Evolutionary conservation across 2,113 vertebrate genomes (phyloP), one percentile per base, ranked within the genome.

Genomic region (Neoarius graeffei): DNA sequence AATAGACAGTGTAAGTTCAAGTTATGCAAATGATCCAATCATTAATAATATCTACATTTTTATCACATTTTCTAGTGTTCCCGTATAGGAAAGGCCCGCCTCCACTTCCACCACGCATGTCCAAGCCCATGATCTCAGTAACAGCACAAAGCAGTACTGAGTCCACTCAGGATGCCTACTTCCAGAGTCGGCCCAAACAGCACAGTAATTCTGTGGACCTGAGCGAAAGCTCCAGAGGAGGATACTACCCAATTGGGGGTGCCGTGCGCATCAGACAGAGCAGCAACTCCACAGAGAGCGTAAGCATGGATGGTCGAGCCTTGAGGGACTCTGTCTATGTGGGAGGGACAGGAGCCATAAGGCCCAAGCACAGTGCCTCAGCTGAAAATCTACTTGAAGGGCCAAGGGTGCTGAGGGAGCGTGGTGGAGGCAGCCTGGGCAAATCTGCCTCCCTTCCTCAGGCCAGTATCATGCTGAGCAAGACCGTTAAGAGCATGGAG

Each of bases 71-170:
- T 87, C 30, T 94, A 99, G 98, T 98, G 94, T 98, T 99, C 95
- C 97, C 97, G 92, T 98, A 98, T 94, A 95, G 97, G 93, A 99
- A 99, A 96, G 97, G 96, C 92, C 97, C 97, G 91, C 97, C 98
- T 93, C 97, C 98, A 85, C 97, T 99, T 91, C 98, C 98, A 74
- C 96, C 97, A 93, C 97, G 98, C 94, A 98, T 97, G 96, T 97
- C 97, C 95, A 99, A 98, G 92, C 98, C 98, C 91, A 96, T 97
- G 86, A 97, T 99, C 91, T 98, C 98, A 0, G 96, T 99, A 93
- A 97, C 98, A 50, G 97, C 98, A 59, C 98, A 99, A 95, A 99
- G 98, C 96, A 99, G 98, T 95, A 99, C 97, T 0, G 98, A 99
- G 93, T 99, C 98, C 84, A 96, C 97, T 90, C 98, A 98, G 13